Conservation (phyloP, 1,140 invertebrate genomes). For the Limonius californicus region DNA sequence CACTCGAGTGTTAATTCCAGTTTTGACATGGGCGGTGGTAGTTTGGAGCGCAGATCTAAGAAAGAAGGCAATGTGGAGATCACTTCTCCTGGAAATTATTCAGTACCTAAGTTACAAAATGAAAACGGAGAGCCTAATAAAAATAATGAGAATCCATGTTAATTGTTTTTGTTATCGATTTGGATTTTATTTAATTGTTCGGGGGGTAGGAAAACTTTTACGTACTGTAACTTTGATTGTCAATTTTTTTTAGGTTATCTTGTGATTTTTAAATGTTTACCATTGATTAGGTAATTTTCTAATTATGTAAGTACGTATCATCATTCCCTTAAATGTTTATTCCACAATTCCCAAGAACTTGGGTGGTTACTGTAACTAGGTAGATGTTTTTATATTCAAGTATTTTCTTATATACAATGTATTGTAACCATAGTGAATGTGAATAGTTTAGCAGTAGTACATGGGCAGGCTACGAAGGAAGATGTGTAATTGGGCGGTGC, state of each 20-base stretch:
- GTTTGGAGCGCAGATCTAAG: constrained; percentile 34
- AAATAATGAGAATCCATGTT: constrained; percentile 17
- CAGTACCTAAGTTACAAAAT: constrained; percentile 53
- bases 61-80: constrained; percentile 6
- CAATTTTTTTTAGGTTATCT: neutral
- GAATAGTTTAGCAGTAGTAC: too few relatives aligned
- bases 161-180: neutral
- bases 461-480: too few relatives aligned
- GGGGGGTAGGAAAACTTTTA: too few relatives aligned
- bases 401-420: constrained; percentile 12
- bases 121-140: constrained; percentile 13
- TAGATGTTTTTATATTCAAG: constrained; percentile 8
- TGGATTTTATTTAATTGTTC: too few relatives aligned
- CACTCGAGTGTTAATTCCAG: constrained; percentile 47
- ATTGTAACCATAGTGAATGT: neutral
- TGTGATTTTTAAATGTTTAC: neutral
- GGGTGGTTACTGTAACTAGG: neutral
- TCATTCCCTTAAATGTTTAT: constrained; percentile 1
- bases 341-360: neutral
- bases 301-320: neutral
- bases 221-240: neutral
- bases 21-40: constrained; percentile 38
- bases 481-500: too few relatives aligned
- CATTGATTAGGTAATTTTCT: neutral
- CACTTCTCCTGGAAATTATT: constrained; percentile 50